Percentiles rank a stretch among this genome's conserved stretches.
Evolutionary conservation across 2,888 invertebrate genomes (phyloP).

Genomic region (Dolichopus griseipennis): DNA sequence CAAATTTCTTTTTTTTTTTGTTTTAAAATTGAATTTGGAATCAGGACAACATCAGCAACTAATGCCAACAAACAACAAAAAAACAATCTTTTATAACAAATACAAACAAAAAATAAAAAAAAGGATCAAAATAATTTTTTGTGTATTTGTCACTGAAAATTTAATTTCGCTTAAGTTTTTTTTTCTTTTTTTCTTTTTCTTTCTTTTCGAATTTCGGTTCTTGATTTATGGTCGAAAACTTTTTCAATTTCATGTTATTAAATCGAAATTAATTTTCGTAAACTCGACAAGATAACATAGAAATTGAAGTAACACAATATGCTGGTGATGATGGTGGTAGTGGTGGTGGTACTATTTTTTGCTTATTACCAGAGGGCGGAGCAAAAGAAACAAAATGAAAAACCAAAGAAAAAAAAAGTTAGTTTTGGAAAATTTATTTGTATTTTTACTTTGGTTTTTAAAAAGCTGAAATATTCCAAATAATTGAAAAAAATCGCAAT

Average conservation of each 20-base stretch:
- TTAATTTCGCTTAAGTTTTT: background rate
- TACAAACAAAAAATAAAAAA: background rate
- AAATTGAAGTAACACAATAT: no score
- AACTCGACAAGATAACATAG: background rate
- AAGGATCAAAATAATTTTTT: background rate
- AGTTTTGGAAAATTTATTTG: no score
- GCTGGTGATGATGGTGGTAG: no score
- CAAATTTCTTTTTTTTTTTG: background rate
- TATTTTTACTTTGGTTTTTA: no score
- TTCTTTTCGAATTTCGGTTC: background rate
- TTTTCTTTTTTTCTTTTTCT: background rate
- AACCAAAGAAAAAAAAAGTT: no score
- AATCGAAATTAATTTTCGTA: slow-evolving; percentile 2
- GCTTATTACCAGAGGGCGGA: no score
- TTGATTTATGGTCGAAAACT: background rate
- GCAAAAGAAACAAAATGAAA: no score
- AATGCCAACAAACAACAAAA: background rate
- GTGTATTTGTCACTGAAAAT: background rate
- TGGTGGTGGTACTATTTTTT: no score
- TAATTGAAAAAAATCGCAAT: no score
- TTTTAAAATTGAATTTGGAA: background rate
- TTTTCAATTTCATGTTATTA: background rate
- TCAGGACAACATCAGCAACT: background rate
- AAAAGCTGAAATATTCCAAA: no score
- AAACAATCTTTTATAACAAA: background rate